Base-by-base conservation (phyloP, 2,797 vertebrate genomes). In the Apogon talboti region DNA sequence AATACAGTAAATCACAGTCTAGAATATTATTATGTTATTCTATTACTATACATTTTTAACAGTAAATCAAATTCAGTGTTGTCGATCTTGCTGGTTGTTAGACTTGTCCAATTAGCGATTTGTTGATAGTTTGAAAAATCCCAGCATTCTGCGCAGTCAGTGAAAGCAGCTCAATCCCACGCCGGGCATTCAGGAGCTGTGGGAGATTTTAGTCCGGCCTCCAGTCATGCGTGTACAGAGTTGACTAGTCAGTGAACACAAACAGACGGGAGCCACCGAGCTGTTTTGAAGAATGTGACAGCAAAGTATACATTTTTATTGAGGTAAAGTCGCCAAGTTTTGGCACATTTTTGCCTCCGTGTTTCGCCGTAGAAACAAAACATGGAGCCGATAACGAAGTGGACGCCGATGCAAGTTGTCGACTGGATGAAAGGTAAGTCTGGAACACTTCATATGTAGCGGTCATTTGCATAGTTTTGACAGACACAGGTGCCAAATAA, bases 301-400 rank as follows among this genome's bases (percentile, higher is more conserved):
- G 33, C 11, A 21, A 45, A 37, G 35, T 13, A 7, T 10, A 4
- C 35, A 16, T 3, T 1, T n/a, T 45, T 2, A 15, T 19, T 19
- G 10, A 15, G 19, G 18, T 65, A 2, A 50, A 35, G 11, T 41
- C 68, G 52, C 60, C 62, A 21, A 50, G 12, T 56, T 57, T 55
- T 35, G 58, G 37, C 41, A 12, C 24, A 15, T 16, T 45, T 47
- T 7, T 13, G 3, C 42, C 28, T 53, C 19, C 54, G 11, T 28
- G 7, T n/a, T 24, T 38, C 14, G 35, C 1, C 11, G 14, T 13
- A 1, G 14, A 21, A 69, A 68, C 70, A 76, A 83, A 74, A 52
- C 58, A 95, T 95, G 94, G 93, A 95, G 66, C 93, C 94, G 41
- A 92, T 95, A 79, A 94, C 93, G 1, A 94, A 92, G 89, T 95